A percentile compares a stretch with the other conserved stretches of the same genome.
phyloP scores from a whole-genome alignment of 2,888 invertebrate genomes.

The Agonopterix heracliana region DNA sequence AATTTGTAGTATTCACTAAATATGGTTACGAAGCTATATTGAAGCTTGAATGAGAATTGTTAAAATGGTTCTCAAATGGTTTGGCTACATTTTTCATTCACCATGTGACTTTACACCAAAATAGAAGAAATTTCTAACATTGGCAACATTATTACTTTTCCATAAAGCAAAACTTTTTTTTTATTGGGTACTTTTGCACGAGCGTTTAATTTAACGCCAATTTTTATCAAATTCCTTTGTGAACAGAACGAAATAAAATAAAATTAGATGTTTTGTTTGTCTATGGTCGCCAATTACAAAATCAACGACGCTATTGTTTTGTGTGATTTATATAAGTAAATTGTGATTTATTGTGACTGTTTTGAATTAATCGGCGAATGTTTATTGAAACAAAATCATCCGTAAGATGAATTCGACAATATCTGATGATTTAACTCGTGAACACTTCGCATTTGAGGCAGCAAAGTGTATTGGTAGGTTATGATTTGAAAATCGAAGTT shows the following conservation, averaged over 20 bases:
- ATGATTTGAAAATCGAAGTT: slow-evolving; percentile 58
- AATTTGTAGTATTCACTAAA: no score
- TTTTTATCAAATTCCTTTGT: neutral
- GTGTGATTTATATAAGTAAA: slow-evolving; percentile 15
- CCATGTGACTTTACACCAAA: no score
- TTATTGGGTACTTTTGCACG: no score
- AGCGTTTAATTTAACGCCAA: neutral
- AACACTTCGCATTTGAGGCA: slow-evolving; percentile 53
- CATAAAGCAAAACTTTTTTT: no score
- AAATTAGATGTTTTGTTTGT: slow-evolving; percentile 27
- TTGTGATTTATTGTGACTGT: slow-evolving; percentile 4
- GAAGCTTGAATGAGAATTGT: no score
- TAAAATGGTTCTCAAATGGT: no score
- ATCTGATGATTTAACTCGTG: slow-evolving; percentile 56
- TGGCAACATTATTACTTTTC: no score
- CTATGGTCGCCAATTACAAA: slow-evolving; percentile 45
- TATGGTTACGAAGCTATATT: no score
- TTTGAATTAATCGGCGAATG: slow-evolving; percentile 29
- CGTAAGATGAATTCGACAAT: slow-evolving; percentile 68
- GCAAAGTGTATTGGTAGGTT: slow-evolving; percentile 65
- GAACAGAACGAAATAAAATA: neutral
- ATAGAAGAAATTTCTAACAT: no score
- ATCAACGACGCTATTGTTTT: slow-evolving; percentile 25
- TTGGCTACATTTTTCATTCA: no score
- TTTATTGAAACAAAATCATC: slow-evolving; percentile 24